Percentiles rank a stretch among this genome's conserved stretches.
Evolutionary conservation across 1,140 invertebrate species (phyloP).

Genomic region (Odontomachus brunneus): DNA sequence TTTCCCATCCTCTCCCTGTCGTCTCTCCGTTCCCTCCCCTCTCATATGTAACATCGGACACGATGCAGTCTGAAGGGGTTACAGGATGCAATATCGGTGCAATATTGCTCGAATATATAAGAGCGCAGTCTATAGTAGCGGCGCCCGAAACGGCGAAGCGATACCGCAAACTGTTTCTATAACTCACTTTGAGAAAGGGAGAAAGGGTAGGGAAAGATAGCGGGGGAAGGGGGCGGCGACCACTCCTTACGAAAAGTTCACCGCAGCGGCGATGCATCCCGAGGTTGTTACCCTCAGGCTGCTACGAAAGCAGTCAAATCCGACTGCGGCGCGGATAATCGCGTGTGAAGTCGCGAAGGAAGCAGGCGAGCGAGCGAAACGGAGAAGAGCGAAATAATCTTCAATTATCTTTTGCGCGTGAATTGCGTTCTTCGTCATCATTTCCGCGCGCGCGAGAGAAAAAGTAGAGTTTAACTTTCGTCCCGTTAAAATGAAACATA

Average conservation of each 20-base stretch:
- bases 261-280: background rate
- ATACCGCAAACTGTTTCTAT: constrained; percentile 71
- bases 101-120: constrained; percentile 68
- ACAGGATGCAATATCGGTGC: constrained; percentile 68
- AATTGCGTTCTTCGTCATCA: background rate
- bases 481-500: background rate
- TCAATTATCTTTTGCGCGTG: background rate
- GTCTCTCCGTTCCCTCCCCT: background rate
- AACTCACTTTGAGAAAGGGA: constrained; percentile 64
- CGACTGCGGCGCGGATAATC: background rate
- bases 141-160: constrained; percentile 46
- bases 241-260: constrained; percentile 53
- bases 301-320: constrained; percentile 13
- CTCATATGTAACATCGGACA: constrained; percentile 37
- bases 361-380: no score
- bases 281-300: constrained; percentile 30
- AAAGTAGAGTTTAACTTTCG: background rate
- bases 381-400: background rate
- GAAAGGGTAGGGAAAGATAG: constrained; percentile 28
- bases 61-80: constrained; percentile 45
- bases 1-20: background rate
- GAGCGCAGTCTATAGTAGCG: constrained; percentile 51
- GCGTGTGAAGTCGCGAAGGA: no score
- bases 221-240: background rate
- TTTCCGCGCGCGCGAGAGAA: background rate